These are phyloP conservation scores for Drosophila sturtevanti DNA, from an alignment of 1,140 invertebrate species.

Conservation along the genomic window DNA sequence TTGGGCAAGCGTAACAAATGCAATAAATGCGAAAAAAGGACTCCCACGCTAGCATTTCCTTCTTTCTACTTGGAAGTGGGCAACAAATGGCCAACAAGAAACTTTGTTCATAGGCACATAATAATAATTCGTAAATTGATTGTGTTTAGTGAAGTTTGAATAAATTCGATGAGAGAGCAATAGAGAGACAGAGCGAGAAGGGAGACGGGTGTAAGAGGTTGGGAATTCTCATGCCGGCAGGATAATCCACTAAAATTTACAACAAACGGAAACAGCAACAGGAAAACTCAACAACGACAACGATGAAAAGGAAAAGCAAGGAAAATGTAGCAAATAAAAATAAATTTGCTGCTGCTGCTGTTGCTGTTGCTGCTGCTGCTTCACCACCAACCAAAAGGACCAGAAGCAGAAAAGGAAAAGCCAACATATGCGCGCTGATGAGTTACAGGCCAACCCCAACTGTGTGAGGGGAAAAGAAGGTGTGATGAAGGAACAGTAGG, in stretches of 20 bases:
- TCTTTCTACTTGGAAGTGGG: slow-evolving; percentile 28
- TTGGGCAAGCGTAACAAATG: slow-evolving; percentile 71
- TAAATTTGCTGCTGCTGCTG: slow-evolving; percentile 63
- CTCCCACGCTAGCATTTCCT: slow-evolving; percentile 19
- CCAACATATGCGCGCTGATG: slow-evolving; percentile 77
- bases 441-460: slow-evolving; percentile 46
- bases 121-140: slow-evolving; percentile 81
- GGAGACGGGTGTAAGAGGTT: slow-evolving; percentile 27
- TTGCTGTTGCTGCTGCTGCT: slow-evolving; percentile 25
- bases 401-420: slow-evolving; percentile 20
- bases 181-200: slow-evolving; percentile 17
- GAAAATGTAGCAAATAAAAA: slow-evolving; percentile 77
- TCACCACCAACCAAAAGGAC: slow-evolving; percentile 4
- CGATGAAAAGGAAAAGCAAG: slow-evolving; percentile 42
- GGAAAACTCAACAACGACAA: slow-evolving; percentile 50
- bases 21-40: slow-evolving; percentile 73
- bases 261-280: slow-evolving; percentile 80
- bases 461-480: not conserved
- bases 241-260: slow-evolving; percentile 81
- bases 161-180: slow-evolving; percentile 60
- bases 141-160: slow-evolving; percentile 81
- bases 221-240: slow-evolving; percentile 44
- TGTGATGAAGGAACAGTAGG: not conserved
- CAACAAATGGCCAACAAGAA: slow-evolving; percentile 60
- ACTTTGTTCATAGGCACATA: slow-evolving; percentile 34